Percentiles rank a stretch among this genome's conserved stretches.
Conservation (phyloP, 2,113 vertebrate species). For the Microcebus ravelobensis region DNA sequence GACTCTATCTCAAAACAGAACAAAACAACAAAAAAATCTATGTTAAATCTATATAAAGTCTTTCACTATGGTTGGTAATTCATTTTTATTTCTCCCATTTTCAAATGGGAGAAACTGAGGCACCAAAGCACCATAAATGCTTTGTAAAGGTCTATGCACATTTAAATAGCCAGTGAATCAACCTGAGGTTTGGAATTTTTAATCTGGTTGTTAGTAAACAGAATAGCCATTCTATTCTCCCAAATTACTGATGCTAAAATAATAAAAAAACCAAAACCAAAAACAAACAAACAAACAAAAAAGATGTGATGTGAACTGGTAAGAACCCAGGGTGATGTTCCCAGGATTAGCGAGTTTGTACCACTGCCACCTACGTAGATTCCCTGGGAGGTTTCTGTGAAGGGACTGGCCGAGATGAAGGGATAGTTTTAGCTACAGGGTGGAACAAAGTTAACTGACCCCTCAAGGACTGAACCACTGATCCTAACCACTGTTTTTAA, state of each 20-base stretch:
- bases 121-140: background rate
- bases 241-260: background rate
- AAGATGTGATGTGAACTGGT: background rate
- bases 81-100: background rate
- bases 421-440: background rate
- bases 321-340: background rate
- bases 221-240: background rate
- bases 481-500: background rate
- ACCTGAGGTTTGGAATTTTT: background rate
- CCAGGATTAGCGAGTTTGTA: background rate
- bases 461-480: background rate
- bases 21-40: background rate
- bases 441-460: background rate
- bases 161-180: background rate
- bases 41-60: background rate
- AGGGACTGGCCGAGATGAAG: background rate
- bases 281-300: background rate
- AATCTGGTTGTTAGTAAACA: background rate
- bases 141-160: background rate
- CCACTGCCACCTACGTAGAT: background rate
- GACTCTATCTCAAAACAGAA: too few relatives aligned
- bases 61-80: background rate
- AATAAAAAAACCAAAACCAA: background rate
- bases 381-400: background rate
- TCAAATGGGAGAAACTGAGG: background rate